These are phyloP conservation scores for Ailurus styani DNA, from an alignment of 2,113 vertebrate species.

Conservation along the genomic window DNA sequence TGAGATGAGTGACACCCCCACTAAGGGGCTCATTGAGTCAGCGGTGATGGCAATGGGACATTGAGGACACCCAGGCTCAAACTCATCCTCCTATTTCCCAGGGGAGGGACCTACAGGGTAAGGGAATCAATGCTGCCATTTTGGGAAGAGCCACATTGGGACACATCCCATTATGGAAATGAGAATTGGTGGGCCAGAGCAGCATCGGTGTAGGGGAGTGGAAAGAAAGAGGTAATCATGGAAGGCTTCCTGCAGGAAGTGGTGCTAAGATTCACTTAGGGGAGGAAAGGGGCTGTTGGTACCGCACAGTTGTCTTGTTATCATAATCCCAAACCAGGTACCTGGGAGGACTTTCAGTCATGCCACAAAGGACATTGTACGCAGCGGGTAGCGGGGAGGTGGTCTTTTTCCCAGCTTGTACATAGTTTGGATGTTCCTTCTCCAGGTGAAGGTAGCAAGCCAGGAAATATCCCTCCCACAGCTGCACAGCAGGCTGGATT, in stretches of 20 bases:
- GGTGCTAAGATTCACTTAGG: neutral
- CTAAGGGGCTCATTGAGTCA: neutral
- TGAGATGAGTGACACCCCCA: neutral
- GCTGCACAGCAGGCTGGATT: neutral
- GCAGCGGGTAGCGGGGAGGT: neutral
- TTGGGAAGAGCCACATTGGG: too few species aligned
- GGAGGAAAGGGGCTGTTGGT: neutral
- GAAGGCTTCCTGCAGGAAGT: neutral
- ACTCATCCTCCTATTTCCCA: neutral
- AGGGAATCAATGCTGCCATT: neutral
- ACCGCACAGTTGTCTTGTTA: neutral
- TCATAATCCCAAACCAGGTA: neutral
- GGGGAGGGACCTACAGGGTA: neutral
- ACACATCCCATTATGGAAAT: neutral
- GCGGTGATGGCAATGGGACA: rapidly evolving
- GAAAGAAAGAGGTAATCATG: neutral
- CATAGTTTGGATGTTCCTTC: neutral
- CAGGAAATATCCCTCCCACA: neutral
- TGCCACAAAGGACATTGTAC: neutral
- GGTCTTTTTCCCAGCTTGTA: neutral
- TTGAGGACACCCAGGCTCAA: neutral
- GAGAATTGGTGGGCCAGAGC: neutral
- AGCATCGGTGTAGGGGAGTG: neutral
- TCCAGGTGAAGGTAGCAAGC: neutral
- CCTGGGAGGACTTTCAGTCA: neutral